Percentiles rank a stretch among this genome's conserved stretches.
phyloP scores from a whole-genome alignment of 2,797 vertebrate genomes.

The Octomys mimax region DNA sequence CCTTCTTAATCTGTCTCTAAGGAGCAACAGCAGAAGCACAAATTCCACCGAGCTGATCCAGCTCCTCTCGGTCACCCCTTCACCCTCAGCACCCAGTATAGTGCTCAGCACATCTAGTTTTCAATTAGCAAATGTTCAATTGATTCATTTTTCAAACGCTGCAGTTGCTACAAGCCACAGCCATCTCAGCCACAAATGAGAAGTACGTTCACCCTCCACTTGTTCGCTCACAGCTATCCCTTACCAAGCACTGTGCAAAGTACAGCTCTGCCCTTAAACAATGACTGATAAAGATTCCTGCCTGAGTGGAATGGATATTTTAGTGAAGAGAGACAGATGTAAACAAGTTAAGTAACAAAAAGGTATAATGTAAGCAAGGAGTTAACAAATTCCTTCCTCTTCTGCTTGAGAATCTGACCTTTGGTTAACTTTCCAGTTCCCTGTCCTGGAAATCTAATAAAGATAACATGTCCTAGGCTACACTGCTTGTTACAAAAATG shows the following conservation, averaged over 20 bases:
- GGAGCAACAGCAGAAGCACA: rapidly evolving
- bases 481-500: slow-evolving; percentile 31
- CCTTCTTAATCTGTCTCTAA: background rate
- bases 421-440: slow-evolving; percentile 44
- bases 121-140: background rate
- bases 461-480: slow-evolving; percentile 47
- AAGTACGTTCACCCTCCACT: background rate
- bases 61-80: too few relatives aligned
- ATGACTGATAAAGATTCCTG: background rate
- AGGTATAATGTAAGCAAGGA: background rate
- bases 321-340: background rate
- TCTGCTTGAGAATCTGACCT: slow-evolving; percentile 46
- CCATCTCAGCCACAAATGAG: background rate
- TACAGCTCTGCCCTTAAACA: background rate
- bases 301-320: background rate
- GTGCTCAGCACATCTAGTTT: background rate
- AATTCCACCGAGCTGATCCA: background rate
- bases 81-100: background rate
- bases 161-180: background rate
- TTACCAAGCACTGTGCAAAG: background rate
- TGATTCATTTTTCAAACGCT: background rate
- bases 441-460: slow-evolving; percentile 59
- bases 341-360: background rate
- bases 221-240: background rate
- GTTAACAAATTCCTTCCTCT: slow-evolving; percentile 2